Conservation (phyloP, 2,888 invertebrate species). For the Calliphora vomitoria region DNA sequence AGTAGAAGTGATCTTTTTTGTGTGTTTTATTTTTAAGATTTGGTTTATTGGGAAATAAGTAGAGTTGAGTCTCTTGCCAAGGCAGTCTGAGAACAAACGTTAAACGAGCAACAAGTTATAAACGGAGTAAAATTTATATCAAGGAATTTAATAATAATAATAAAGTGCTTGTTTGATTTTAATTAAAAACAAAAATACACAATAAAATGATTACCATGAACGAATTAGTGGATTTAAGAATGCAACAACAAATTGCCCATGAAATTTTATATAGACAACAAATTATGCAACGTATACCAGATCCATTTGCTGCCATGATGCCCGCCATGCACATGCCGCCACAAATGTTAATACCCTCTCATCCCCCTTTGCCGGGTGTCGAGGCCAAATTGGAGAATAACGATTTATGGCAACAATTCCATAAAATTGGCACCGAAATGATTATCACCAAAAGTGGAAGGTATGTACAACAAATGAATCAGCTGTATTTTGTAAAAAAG, state of each 20-base stretch:
- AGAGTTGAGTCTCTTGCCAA: constrained; percentile 11
- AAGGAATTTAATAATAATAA: background rate
- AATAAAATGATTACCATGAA: constrained; percentile 83
- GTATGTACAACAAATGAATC: constrained; percentile 85
- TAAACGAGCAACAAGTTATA: constrained; percentile 51
- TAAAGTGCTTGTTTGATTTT: constrained; percentile 18
- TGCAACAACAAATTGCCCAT: constrained; percentile 84
- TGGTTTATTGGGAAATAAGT: constrained; percentile 54
- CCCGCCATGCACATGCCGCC: constrained; percentile 80
- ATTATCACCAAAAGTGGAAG: constrained; percentile 93
- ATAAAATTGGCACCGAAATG: constrained; percentile 91
- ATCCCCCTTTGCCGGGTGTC: constrained; percentile 82
- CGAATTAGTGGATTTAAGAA: constrained; percentile 84
- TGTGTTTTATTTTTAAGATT: constrained; percentile 42
- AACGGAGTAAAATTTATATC: constrained; percentile 34
- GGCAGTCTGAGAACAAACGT: constrained; percentile 63
- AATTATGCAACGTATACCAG: constrained; percentile 84
- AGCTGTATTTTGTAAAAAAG: background rate
- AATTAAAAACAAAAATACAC: constrained; percentile 17
- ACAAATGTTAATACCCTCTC: constrained; percentile 82
- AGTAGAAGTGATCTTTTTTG: constrained; percentile 56
- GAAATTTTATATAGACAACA: constrained; percentile 84
- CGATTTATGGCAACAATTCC: constrained; percentile 90
- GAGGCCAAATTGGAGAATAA: constrained; percentile 88
- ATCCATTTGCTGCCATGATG: constrained; percentile 77